phyloP scores from a whole-genome alignment of 2,113 vertebrate species.

The Oxyura jamaicensis region DNA sequence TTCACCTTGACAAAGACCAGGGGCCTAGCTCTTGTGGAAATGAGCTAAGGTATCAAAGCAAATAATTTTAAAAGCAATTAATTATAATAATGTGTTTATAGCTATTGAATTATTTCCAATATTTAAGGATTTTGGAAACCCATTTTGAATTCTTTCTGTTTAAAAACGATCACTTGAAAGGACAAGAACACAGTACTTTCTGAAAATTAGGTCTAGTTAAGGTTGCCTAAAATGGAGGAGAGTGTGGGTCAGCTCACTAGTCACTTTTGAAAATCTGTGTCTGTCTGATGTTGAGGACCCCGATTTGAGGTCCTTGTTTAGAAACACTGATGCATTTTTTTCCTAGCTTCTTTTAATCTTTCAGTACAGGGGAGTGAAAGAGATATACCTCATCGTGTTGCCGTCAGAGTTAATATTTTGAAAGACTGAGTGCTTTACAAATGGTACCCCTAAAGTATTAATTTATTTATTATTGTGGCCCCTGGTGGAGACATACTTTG shows the following conservation, averaged over 20 bases:
- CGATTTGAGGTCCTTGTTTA: not conserved
- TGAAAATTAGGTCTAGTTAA: not conserved
- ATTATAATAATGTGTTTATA: not conserved
- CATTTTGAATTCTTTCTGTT: not conserved
- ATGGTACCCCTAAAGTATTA: not conserved
- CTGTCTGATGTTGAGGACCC: not conserved
- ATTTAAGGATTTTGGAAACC: not conserved
- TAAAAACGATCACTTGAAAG: not conserved
- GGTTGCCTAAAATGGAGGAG: not conserved
- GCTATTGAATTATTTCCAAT: not conserved
- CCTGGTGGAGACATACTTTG: not conserved
- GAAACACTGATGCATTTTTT: not conserved
- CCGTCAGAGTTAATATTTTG: not conserved
- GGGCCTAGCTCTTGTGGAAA: not conserved
- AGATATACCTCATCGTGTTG: not conserved
- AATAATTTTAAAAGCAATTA: not conserved
- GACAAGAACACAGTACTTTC: not conserved
- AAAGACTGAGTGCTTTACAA: not conserved
- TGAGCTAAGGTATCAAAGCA: not conserved
- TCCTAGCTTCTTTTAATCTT: not conserved
- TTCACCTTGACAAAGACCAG: not conserved
- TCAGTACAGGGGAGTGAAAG: not conserved
- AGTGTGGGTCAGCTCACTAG: not conserved
- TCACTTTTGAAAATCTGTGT: not conserved
- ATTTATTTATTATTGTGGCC: not conserved